Conservation (phyloP, 2,113 vertebrate species). For the Scytalopus superciliaris region DNA sequence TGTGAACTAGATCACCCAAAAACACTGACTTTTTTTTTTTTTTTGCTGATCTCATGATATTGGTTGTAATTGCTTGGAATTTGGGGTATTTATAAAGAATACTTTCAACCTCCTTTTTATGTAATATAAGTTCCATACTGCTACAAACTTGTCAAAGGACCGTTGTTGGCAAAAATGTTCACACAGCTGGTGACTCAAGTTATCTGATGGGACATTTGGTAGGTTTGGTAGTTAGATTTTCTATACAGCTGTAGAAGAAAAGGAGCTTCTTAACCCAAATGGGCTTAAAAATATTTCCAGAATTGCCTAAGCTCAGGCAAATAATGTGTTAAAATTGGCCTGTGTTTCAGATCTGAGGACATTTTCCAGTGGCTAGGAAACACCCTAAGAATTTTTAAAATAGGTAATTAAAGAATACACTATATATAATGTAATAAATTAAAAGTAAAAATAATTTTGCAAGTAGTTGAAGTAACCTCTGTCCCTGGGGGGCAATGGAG, state of each 20-base stretch:
- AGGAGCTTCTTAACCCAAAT: accelerated
- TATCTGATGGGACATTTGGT: neutral
- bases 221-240: neutral
- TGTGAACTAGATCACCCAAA: neutral
- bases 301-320: neutral
- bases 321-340: neutral
- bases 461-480: neutral
- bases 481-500: accelerated
- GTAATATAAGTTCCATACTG: neutral
- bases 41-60: neutral
- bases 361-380: neutral
- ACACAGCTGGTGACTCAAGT: neutral
- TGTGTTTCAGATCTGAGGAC: neutral
- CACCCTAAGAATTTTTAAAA: neutral
- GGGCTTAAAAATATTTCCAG: neutral
- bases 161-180: neutral
- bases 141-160: neutral
- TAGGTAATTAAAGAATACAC: neutral
- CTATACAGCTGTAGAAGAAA: neutral
- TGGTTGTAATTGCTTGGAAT: neutral
- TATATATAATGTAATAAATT: neutral
- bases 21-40: neutral
- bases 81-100: neutral
- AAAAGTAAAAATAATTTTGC: neutral
- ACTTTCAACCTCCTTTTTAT: neutral